Evolutionary conservation across 37 sponge, comb jelly and placozoan genomes (phyloP).

Genomic region (Hormiphora californensis): DNA sequence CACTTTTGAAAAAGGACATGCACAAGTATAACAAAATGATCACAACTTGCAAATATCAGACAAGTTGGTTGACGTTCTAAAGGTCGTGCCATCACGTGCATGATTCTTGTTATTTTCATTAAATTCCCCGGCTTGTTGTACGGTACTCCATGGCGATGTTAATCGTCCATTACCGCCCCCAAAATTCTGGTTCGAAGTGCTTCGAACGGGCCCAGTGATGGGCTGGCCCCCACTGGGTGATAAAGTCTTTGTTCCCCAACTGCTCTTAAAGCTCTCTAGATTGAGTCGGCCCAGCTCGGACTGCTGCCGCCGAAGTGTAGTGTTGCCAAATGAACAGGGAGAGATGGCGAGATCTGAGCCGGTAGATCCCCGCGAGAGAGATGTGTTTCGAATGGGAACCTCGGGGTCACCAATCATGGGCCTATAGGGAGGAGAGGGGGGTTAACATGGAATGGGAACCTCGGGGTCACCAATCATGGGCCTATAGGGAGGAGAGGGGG

Average conservation of each 20-base stretch:
- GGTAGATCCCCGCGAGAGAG: not conserved
- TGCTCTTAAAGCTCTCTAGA: not conserved
- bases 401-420: no score
- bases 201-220: not conserved
- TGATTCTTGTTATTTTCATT: not conserved
- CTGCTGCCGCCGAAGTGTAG: not conserved
- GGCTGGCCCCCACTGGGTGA: no score
- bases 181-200: constrained; percentile 7
- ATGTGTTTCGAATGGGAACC: no score
- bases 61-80: constrained; percentile 13
- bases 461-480: no score
- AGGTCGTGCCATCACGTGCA: not conserved
- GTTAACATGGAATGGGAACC: no score
- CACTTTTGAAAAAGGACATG: no score
- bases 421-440: no score
- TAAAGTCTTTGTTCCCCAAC: constrained; percentile 8
- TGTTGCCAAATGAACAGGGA: not conserved
- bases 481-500: no score
- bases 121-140: not conserved
- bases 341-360: constrained; percentile 33
- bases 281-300: constrained; percentile 6
- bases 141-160: not conserved
- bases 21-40: no score
- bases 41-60: constrained; percentile 39
- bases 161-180: constrained; percentile 31